Conservation (phyloP, 53 echinoderm and acorn worm genomes). For the Pentamera pediparva region DNA sequence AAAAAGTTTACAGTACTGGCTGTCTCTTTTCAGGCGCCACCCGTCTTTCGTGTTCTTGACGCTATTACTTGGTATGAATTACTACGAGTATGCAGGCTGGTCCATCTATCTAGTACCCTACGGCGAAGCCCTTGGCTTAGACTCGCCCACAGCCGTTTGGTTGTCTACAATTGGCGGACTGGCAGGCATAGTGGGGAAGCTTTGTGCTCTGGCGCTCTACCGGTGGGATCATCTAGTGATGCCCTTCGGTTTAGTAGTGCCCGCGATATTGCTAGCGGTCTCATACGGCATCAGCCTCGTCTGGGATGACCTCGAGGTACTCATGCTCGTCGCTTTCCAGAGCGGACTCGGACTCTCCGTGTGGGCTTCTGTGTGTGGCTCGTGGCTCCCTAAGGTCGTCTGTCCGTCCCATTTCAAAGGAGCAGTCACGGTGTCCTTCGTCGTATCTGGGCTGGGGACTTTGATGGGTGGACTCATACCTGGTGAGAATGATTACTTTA, state of each 20-base stretch:
- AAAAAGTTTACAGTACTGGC: neutral
- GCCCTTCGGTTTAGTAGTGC: neutral
- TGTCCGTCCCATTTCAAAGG: neutral
- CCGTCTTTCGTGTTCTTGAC: neutral
- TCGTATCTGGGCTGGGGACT: neutral
- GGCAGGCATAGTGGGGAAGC: neutral
- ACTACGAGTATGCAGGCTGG: neutral
- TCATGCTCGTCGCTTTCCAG: neutral
- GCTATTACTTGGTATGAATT: neutral
- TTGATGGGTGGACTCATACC: neutral
- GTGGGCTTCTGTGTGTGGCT: neutral
- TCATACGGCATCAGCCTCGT: neutral
- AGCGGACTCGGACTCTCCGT: constrained; percentile 13
- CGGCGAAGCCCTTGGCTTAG: constrained; percentile 23
- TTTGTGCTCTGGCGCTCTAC: neutral
- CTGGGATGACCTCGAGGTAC: neutral
- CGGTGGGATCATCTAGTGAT: neutral
- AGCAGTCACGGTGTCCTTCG: neutral
- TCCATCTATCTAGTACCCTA: constrained; percentile 11
- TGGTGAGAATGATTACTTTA: too few relatives aligned
- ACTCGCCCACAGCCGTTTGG: constrained; percentile 15
- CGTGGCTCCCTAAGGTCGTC: neutral
- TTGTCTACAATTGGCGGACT: constrained; percentile 4
- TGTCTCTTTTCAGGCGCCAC: neutral
- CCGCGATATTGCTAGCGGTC: neutral